phyloP scores from a whole-genome alignment of 2,797 vertebrate species.

The Streptopelia turtur region DNA sequence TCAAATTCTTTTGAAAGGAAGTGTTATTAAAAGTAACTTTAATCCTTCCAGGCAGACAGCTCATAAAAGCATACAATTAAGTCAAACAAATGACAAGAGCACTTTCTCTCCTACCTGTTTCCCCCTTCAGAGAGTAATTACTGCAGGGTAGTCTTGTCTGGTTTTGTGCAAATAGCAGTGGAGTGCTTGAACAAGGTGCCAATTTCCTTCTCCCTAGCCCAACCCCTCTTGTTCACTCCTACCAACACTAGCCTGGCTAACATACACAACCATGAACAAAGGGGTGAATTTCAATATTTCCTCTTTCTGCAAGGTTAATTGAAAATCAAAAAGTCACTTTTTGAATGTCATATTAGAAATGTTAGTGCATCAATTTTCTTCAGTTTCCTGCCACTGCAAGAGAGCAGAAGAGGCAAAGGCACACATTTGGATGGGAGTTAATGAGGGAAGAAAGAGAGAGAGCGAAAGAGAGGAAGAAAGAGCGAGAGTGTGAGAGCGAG shows the following conservation, averaged over 20 bases:
- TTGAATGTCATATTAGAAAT: constrained; percentile 74
- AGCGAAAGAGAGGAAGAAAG: not conserved
- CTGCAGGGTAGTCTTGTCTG: constrained; percentile 62
- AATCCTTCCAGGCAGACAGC: constrained; percentile 77
- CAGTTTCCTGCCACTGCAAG: constrained; percentile 51
- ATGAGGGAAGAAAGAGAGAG: not conserved
- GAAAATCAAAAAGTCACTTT: constrained; percentile 81
- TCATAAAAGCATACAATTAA: constrained; percentile 82
- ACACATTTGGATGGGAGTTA: not conserved
- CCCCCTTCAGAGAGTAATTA: constrained; percentile 77
- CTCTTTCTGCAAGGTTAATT: constrained; percentile 79
- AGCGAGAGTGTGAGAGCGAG: fast-evolving
- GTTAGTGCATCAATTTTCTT: constrained; percentile 73
- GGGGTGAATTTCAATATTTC: constrained; percentile 72
- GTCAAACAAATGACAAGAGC: constrained; percentile 79
- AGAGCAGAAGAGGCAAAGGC: not conserved
- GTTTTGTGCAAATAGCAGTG: constrained; percentile 60
- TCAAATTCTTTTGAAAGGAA: constrained; percentile 77
- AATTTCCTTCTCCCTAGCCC: not conserved
- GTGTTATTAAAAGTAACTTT: constrained; percentile 82
- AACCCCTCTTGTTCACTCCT: not conserved
- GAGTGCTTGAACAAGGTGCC: constrained; percentile 24
- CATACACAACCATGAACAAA: constrained; percentile 66
- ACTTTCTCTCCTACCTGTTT: constrained; percentile 77
- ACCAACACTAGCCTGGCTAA: constrained; percentile 18